Evolutionary conservation across 2,113 vertebrate genomes (phyloP).

Genomic region (Pyxicephalus adspersus): DNA sequence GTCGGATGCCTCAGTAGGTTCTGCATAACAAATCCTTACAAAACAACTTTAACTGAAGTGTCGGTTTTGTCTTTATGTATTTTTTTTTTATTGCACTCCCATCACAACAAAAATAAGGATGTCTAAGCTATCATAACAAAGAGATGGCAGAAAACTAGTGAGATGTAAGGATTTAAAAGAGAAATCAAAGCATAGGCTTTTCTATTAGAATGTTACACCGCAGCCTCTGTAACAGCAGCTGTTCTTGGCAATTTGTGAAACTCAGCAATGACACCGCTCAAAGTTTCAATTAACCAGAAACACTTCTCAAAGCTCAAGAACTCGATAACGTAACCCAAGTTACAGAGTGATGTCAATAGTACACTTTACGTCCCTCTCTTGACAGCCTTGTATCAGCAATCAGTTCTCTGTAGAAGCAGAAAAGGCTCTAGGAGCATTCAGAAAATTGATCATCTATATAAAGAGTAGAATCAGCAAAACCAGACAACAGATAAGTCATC

Average conservation of each 20-base stretch:
- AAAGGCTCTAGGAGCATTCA: not conserved
- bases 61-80: too few relatives aligned
- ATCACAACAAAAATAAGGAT: too few relatives aligned
- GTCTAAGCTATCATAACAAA: too few relatives aligned
- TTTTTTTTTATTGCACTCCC: too few relatives aligned
- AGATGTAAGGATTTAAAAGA: not conserved
- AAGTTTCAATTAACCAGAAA: constrained; percentile 64
- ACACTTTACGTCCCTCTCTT: constrained; percentile 1
- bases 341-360: constrained; percentile 20
- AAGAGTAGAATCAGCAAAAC: not conserved
- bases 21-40: too few relatives aligned
- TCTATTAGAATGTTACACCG: not conserved
- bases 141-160: too few relatives aligned
- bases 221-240: not conserved
- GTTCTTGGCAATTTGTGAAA: not conserved
- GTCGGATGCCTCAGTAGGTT: too few relatives aligned
- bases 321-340: constrained; percentile 11
- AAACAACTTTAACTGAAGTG: too few relatives aligned
- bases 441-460: not conserved
- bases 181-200: not conserved
- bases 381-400: not conserved
- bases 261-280: constrained; percentile 48
- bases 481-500: not conserved
- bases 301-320: constrained; percentile 10
- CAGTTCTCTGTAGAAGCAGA: constrained; percentile 13